Evolutionary conservation across 2,797 vertebrate genomes (phyloP).

Genomic region (Sebastes nivosus): DNA sequence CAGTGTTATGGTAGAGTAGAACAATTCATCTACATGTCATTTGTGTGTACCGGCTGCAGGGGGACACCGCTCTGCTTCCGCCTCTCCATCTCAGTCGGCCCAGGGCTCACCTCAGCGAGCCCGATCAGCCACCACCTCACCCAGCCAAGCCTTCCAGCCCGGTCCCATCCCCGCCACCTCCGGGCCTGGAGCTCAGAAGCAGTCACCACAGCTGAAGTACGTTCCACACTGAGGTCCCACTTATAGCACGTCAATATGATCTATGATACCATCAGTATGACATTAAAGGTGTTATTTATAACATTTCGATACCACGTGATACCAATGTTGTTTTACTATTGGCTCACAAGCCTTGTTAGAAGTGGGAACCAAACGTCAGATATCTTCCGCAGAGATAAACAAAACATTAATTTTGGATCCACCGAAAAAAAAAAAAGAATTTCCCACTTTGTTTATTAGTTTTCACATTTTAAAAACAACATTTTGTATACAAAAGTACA

Average conservation of each 20-base stretch:
- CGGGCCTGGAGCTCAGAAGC: constrained; percentile 83
- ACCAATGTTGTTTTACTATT: too few species aligned
- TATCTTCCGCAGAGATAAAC: too few species aligned
- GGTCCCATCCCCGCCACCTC: constrained; percentile 83
- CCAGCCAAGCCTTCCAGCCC: constrained; percentile 90
- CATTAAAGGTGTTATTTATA: too few species aligned
- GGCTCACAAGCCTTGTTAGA: too few species aligned
- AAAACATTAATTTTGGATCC: rapidly evolving
- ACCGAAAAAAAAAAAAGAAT: too few species aligned
- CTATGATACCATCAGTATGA: not conserved
- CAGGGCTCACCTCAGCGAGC: constrained; percentile 93
- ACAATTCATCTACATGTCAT: not conserved
- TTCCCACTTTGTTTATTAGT: too few species aligned
- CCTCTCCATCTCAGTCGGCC: constrained; percentile 90
- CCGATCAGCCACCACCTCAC: constrained; percentile 88
- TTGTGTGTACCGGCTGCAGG: constrained; percentile 71
- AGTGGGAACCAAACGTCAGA: too few species aligned
- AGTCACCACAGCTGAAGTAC: constrained; percentile 92
- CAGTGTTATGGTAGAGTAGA: not conserved
- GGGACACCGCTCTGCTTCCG: constrained; percentile 87
- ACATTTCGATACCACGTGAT: too few species aligned
- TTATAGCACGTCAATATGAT: not conserved
- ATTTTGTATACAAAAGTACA: too few species aligned
- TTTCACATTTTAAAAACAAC: too few species aligned
- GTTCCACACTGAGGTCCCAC: constrained; percentile 28